These are phyloP conservation scores for Drosophila kohkoa DNA, from an alignment of 1,140 invertebrate genomes.

Conservation along the genomic window DNA sequence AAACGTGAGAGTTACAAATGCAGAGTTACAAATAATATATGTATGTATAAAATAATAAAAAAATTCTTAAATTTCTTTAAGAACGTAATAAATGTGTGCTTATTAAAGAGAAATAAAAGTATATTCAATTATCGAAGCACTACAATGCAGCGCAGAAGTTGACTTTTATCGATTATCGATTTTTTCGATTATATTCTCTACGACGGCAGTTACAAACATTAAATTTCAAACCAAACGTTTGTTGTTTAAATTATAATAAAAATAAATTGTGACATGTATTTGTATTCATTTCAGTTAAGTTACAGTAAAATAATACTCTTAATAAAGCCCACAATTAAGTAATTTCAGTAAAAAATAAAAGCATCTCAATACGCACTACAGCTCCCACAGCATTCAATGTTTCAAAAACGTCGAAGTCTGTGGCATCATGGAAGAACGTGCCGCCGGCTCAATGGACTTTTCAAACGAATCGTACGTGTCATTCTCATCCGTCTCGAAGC, in stretches of 20 bases:
- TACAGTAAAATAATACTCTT: slow-evolving; percentile 21
- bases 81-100: no score
- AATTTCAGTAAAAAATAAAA: slow-evolving; percentile 1
- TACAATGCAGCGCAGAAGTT: no score
- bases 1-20: no score
- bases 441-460: slow-evolving; percentile 59
- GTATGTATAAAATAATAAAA: no score
- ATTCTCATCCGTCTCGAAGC: slow-evolving; percentile 44
- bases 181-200: not conserved
- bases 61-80: no score
- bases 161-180: not conserved
- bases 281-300: slow-evolving; percentile 2
- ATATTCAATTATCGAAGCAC: no score
- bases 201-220: not conserved
- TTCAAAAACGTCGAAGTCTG: not conserved
- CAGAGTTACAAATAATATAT: no score
- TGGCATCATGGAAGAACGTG: slow-evolving; percentile 69
- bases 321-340: slow-evolving; percentile 11
- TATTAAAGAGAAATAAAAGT: no score
- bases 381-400: not conserved
- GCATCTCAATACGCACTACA: slow-evolving; percentile 4
- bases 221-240: not conserved
- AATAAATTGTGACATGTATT: not conserved
- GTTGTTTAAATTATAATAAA: not conserved
- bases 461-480: slow-evolving; percentile 57